Conservation (phyloP, 2,113 vertebrate species). For the Jacana jacana region DNA sequence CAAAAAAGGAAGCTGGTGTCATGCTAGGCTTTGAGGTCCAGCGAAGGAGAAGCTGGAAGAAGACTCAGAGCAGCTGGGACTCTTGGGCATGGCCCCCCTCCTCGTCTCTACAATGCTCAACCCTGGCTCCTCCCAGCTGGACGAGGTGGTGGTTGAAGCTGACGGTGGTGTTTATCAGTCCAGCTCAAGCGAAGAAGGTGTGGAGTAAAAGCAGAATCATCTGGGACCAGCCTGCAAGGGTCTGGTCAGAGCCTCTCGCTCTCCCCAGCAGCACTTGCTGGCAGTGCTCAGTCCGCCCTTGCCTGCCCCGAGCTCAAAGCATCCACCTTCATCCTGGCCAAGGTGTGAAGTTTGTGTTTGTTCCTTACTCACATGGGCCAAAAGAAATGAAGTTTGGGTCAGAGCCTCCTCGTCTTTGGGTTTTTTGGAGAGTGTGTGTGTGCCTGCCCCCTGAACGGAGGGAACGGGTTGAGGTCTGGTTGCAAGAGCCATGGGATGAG, state of each 20-base stretch:
- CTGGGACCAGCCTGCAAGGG: neutral
- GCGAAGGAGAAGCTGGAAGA: neutral
- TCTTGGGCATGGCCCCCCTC: neutral
- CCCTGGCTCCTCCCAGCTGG: neutral
- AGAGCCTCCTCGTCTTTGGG: neutral
- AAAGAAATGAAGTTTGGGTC: neutral
- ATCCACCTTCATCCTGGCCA: neutral
- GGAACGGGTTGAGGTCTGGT: neutral
- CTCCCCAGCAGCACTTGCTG: neutral
- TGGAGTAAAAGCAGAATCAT: neutral
- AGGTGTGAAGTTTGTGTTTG: neutral
- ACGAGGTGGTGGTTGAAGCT: fast-evolving
- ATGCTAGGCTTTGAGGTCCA: neutral
- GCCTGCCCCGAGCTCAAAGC: neutral
- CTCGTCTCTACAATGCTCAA: fast-evolving
- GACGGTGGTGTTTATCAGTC: neutral
- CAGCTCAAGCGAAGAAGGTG: neutral
- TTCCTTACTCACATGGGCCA: neutral
- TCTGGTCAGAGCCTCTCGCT: neutral
- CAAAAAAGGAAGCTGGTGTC: neutral
- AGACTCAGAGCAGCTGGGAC: neutral
- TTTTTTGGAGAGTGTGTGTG: neutral
- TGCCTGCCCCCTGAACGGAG: neutral
- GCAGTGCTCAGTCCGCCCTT: neutral
- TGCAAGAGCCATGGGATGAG: neutral